Percentiles rank a stretch among this genome's conserved stretches.
Evolutionary conservation across 2,888 invertebrate species (phyloP).

Genomic region (Vandiemenella viatica): DNA sequence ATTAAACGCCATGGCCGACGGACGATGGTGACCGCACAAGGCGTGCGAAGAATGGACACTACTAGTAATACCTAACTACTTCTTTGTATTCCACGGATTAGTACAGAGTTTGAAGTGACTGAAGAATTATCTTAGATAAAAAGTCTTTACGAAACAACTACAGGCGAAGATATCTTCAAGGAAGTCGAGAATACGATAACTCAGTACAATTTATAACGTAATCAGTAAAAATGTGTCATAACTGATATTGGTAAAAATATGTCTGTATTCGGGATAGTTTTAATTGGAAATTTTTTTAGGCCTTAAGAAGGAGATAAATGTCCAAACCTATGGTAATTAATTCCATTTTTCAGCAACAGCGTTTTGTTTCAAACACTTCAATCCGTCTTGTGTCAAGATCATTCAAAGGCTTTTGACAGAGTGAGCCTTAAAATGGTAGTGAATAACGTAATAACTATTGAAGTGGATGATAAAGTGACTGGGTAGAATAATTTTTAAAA

Average conservation of each 20-base stretch:
- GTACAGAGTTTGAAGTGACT: neutral
- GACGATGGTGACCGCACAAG: too few relatives aligned
- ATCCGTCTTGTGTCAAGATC: neutral
- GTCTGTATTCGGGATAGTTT: neutral
- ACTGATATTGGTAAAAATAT: neutral
- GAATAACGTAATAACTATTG: too few relatives aligned
- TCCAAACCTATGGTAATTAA: neutral
- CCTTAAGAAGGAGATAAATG: neutral
- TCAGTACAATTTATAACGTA: neutral
- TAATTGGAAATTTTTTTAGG: neutral
- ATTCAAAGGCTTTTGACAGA: too few relatives aligned
- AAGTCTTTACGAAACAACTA: neutral
- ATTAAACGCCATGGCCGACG: too few relatives aligned
- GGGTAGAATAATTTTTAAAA: too few relatives aligned
- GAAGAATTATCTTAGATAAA: neutral
- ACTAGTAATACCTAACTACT: neutral
- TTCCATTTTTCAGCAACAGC: too few relatives aligned
- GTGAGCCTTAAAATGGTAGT: too few relatives aligned
- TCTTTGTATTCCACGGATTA: neutral
- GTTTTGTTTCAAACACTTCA: neutral
- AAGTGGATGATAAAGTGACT: too few relatives aligned
- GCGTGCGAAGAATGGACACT: too few relatives aligned
- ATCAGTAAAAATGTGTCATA: neutral
- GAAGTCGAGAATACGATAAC: neutral
- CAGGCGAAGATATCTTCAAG: slow-evolving; percentile 1